A percentile compares a stretch with the other conserved stretches of the same genome.
phyloP scores from a whole-genome alignment of 2,113 vertebrate genomes.

The Pseudopipra pipra region DNA sequence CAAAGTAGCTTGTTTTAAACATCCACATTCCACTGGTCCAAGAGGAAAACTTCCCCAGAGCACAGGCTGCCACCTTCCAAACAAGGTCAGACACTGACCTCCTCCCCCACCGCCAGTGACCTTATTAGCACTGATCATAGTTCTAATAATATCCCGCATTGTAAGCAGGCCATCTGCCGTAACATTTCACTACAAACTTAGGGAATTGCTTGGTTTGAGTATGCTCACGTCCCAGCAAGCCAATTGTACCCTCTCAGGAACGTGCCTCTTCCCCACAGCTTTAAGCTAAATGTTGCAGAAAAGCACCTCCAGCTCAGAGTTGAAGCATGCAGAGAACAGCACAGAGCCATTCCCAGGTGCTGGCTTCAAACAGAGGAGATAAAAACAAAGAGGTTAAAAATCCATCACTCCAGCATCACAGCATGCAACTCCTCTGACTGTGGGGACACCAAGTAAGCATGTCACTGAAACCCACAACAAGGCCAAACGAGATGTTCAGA shows the following conservation, averaged over 20 bases:
- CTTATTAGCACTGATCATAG: constrained; percentile 66
- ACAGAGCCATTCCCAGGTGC: not conserved
- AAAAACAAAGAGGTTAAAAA: not conserved
- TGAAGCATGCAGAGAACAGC: not conserved
- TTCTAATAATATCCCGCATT: constrained; percentile 62
- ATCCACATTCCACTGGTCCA: not conserved
- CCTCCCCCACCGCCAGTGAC: constrained; percentile 29
- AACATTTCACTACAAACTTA: constrained; percentile 50
- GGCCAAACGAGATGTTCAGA: not conserved
- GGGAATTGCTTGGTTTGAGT: not conserved
- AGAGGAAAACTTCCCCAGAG: not conserved
- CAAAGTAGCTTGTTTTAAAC: not conserved
- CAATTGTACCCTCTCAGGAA: not conserved
- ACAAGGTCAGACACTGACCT: constrained; percentile 37
- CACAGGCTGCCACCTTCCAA: constrained; percentile 34
- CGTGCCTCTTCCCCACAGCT: not conserved
- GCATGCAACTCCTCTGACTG: not conserved
- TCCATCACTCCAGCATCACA: not conserved
- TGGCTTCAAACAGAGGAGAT: not conserved
- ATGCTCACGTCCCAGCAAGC: not conserved
- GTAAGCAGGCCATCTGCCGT: constrained; percentile 26
- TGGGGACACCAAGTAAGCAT: not conserved
- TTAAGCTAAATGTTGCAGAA: not conserved
- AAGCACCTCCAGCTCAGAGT: not conserved
- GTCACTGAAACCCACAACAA: not conserved